Evolutionary conservation across 1,140 invertebrate genomes (phyloP).

Genomic region (Orius laevigatus): DNA sequence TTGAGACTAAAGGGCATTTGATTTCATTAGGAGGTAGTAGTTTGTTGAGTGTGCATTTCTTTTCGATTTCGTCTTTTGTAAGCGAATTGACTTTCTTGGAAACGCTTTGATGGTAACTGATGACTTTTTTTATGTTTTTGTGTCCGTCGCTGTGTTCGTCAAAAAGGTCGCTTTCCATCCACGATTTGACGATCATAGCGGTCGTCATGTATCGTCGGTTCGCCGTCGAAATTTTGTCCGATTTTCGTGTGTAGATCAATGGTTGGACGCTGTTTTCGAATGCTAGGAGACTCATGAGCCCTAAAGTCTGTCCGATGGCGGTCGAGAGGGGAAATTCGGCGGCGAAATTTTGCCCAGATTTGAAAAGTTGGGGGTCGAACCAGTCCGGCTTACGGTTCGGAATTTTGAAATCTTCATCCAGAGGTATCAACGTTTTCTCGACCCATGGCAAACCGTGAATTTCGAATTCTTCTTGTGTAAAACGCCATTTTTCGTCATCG

Average conservation of each 20-base stretch:
- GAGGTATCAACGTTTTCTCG: no score
- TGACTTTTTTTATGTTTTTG: slow-evolving; percentile 29
- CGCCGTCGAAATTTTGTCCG: slow-evolving; percentile 39
- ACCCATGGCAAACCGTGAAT: no score
- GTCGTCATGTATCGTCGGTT: slow-evolving; percentile 53
- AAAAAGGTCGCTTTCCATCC: slow-evolving; percentile 35
- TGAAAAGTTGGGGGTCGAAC: slow-evolving; percentile 16
- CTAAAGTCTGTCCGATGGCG: slow-evolving; percentile 37
- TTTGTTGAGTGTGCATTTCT: slow-evolving; percentile 12
- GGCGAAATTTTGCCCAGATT: slow-evolving; percentile 41
- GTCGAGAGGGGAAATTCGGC: slow-evolving; percentile 37
- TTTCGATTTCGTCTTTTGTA: slow-evolving; percentile 19
- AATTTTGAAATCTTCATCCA: no score
- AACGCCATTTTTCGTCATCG: no score
- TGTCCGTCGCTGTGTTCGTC: slow-evolving; percentile 26
- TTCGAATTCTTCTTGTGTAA: no score
- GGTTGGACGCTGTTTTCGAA: slow-evolving; percentile 41
- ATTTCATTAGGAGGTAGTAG: slow-evolving; percentile 11
- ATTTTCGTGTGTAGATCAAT: slow-evolving; percentile 44
- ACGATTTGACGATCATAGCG: slow-evolving; percentile 28
- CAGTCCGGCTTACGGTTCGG: slow-evolving; percentile 17
- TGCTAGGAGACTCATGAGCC: slow-evolving; percentile 40
- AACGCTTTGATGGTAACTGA: slow-evolving; percentile 28
- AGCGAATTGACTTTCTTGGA: slow-evolving; percentile 23
- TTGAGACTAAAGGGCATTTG: slow-evolving; percentile 19